These are phyloP conservation scores for Haliaeetus vocifer DNA, from an alignment of 2,797 vertebrate genomes.

Conservation along the genomic window DNA sequence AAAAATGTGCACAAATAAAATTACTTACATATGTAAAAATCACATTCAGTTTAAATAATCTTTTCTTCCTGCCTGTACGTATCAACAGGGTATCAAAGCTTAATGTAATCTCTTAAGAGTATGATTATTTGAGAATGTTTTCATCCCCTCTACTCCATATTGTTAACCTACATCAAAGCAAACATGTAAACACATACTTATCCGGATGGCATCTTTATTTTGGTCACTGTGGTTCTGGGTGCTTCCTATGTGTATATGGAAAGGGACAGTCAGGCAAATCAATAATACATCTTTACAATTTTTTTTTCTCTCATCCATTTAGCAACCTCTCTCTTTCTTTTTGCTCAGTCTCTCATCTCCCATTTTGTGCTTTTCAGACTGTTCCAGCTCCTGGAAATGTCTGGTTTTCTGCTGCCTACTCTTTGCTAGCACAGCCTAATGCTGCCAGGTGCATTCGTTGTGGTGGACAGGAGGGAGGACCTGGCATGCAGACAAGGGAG, in stretches of 20 bases:
- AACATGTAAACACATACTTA: neutral
- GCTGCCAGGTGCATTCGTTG: neutral
- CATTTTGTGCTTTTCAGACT: neutral
- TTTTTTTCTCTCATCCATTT: neutral
- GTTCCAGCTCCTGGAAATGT: neutral
- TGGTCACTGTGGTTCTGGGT: neutral
- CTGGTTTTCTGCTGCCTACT: neutral
- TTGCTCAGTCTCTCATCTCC: neutral
- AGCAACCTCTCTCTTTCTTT: neutral
- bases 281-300: neutral
- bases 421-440: neutral
- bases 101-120: conserved; percentile 33
- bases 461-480: neutral
- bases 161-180: conserved; percentile 15
- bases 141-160: neutral
- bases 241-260: neutral
- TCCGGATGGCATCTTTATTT: neutral
- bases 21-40: conserved; percentile 48
- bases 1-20: conserved; percentile 57
- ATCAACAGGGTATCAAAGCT: conserved; percentile 25
- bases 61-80: conserved; percentile 40
- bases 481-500: neutral
- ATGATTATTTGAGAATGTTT: conserved; percentile 41
- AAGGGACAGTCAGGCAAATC: neutral
- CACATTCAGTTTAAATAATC: conserved; percentile 37